Percentiles rank a stretch among this genome's conserved stretches.
phyloP scores from a whole-genome alignment of 2,113 vertebrate genomes.

The Lagopus leucura region DNA sequence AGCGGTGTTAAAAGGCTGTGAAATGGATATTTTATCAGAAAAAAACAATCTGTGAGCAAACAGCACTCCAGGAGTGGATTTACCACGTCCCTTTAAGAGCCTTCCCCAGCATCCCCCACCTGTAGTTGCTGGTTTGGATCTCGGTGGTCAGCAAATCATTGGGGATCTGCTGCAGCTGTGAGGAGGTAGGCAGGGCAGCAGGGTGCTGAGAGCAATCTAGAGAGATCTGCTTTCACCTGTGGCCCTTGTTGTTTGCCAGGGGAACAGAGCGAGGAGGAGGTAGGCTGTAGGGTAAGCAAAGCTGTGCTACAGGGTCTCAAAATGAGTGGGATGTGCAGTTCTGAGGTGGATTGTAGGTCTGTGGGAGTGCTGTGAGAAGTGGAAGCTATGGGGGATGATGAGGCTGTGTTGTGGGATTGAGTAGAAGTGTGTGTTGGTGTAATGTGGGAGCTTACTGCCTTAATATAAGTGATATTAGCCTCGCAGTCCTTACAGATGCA shows the following conservation, averaged over 20 bases:
- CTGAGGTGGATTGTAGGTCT: neutral
- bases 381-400: neutral
- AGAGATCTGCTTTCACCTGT: neutral
- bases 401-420: rapidly evolving
- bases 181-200: neutral
- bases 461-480: neutral
- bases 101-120: slow-evolving; percentile 42
- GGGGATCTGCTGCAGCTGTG: slow-evolving; percentile 56
- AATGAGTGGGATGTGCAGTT: neutral
- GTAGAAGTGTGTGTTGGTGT: neutral
- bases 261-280: neutral
- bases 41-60: neutral
- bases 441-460: neutral
- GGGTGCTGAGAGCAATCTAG: neutral
- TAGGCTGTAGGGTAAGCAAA: neutral
- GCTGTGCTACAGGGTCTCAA: neutral
- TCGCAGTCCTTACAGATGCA: neutral
- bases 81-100: slow-evolving; percentile 57
- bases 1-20: neutral
- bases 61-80: neutral
- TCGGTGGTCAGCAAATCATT: slow-evolving; percentile 57
- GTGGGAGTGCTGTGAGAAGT: neutral
- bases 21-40: neutral
- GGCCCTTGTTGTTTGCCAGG: neutral
- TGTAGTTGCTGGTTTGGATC: slow-evolving; percentile 42